These are phyloP conservation scores for Molossus alvarezi DNA, from an alignment of 2,797 vertebrate genomes.

Conservation along the genomic window DNA sequence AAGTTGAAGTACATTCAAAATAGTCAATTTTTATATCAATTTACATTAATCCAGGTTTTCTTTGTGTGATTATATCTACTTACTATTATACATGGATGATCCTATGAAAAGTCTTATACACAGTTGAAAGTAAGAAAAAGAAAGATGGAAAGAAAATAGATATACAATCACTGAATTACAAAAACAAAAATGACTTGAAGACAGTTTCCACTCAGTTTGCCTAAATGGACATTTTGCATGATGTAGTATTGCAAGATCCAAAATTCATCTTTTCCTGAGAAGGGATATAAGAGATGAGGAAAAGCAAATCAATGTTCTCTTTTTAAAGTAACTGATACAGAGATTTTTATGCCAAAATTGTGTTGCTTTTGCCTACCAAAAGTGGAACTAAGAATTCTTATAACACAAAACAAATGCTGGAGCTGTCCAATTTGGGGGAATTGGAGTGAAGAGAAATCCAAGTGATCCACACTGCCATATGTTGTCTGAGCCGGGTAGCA, in stretches of 20 bases:
- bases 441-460: slow-evolving; percentile 65
- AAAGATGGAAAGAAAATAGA: background rate
- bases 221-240: background rate
- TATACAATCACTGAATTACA: background rate
- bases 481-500: slow-evolving; percentile 62
- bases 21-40: background rate
- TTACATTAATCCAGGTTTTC: slow-evolving; percentile 40
- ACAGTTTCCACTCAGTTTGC: background rate
- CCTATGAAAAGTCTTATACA: background rate
- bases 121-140: slow-evolving; percentile 36
- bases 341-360: slow-evolving; percentile 60
- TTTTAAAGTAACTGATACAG: slow-evolving; percentile 54
- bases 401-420: slow-evolving; percentile 70
- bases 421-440: slow-evolving; percentile 59
- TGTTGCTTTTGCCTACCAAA: slow-evolving; percentile 57
- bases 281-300: background rate
- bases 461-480: slow-evolving; percentile 54
- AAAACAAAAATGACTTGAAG: slow-evolving; percentile 32
- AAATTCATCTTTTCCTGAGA: background rate
- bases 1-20: background rate
- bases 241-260: background rate
- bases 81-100: slow-evolving; percentile 1
- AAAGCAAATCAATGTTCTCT: slow-evolving; percentile 37
- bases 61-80: background rate
- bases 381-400: slow-evolving; percentile 63